Evolutionary conservation across 2,113 vertebrate species (phyloP).

Genomic region (Erinaceus europaeus): DNA sequence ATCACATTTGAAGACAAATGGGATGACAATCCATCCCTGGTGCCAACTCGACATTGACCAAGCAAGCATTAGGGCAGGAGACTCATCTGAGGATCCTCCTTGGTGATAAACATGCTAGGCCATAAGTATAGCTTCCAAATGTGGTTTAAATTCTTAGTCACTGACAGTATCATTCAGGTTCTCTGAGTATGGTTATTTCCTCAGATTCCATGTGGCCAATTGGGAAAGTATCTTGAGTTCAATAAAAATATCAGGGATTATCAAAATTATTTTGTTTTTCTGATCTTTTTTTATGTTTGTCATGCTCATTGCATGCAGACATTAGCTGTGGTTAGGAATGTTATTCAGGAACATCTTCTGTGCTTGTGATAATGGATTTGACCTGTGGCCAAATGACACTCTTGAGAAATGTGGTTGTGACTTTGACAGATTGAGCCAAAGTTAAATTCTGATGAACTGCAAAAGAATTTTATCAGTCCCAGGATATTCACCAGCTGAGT

Average conservation of each 20-base stretch:
- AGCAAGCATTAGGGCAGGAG: background rate
- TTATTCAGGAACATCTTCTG: slow-evolving; percentile 24
- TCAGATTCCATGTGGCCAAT: slow-evolving; percentile 6
- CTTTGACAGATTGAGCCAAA: slow-evolving; percentile 62
- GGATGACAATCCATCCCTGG: background rate
- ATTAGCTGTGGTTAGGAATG: slow-evolving; percentile 12
- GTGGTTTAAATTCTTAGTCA: slow-evolving; percentile 27
- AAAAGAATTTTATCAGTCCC: slow-evolving; percentile 64
- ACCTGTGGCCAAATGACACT: slow-evolving; percentile 51
- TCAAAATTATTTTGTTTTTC: slow-evolving; percentile 1
- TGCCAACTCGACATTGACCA: background rate
- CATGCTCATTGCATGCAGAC: background rate
- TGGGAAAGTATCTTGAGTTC: slow-evolving; percentile 24
- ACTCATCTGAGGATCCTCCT: background rate
- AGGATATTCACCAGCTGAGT: slow-evolving; percentile 29
- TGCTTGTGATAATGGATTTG: slow-evolving; percentile 56
- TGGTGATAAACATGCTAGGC: background rate
- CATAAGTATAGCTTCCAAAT: background rate
- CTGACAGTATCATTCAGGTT: background rate
- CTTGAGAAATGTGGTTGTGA: slow-evolving; percentile 54
- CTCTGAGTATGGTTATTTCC: background rate
- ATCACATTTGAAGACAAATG: background rate
- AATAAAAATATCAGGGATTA: slow-evolving; percentile 24
- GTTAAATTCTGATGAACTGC: slow-evolving; percentile 57
- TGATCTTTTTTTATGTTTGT: slow-evolving; percentile 8